Evolutionary conservation across 1,140 invertebrate genomes (phyloP), one percentile per base, ranked within the genome.

Genomic region (Gonatopus flavifemur): DNA sequence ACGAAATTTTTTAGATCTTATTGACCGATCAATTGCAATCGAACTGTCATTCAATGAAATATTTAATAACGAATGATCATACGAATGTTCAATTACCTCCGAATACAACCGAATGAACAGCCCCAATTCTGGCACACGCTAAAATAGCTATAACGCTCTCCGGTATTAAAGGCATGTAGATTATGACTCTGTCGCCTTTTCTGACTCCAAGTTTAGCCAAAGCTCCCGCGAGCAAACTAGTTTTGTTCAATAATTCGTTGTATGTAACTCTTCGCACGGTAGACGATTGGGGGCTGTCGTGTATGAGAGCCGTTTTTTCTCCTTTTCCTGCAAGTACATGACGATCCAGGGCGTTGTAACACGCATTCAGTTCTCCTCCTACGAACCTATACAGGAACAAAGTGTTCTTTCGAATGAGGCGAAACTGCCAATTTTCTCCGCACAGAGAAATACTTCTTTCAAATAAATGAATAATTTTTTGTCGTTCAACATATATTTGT

Each of bases 121-220:
- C 93, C 1, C 93, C 93, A 10, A 95, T 75, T 28, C 93, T 79
- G 3, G 84, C 88, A 1, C 85, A 86, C 0, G 92, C 92, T 46
- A 95, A 68, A 85, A 95, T 94, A 0, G 91, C 85, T 21, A 94
- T 83, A 21, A 94, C 83, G 0, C 90, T 87, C 77, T 95, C 91
- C 0, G 92, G 91, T 28, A 95, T 89, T 6, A 94, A 80, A 0
- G 93, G 93, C 92, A 96, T 95, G 69, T 94, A 96, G 52, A 96
- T 93, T 1, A 94, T 76, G 0, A 93, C 91, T 1, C 84, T 74
- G 54, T 91, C 88, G 0, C 93, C 92, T 51, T 85, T 85, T 18
- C 75, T 76, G 0, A 94, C 88, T 0, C 91, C 91, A 32, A 90
- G 69, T 6, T 82, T 79, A 1, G 82, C 78, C 37, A 96, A 64